A percentile compares a stretch with the other conserved stretches of the same genome.
Evolutionary conservation across 2,888 invertebrate genomes (phyloP).

Genomic region (Entomobrya multifasciata): DNA sequence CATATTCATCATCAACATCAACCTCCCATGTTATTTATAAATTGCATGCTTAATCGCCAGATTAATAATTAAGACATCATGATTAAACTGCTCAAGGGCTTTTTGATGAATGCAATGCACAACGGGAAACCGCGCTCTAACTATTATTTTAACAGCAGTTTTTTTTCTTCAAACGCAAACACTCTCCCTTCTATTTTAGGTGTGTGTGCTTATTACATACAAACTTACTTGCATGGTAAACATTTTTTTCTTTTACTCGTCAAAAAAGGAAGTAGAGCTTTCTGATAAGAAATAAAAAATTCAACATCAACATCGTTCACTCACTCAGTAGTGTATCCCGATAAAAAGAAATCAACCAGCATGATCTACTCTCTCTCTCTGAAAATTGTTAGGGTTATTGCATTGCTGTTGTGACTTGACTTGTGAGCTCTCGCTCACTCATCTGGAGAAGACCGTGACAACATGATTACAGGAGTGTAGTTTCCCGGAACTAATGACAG

Average conservation of each 20-base stretch:
- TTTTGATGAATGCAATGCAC: constrained; percentile 46
- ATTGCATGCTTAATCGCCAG: constrained; percentile 64
- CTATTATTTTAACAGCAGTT: constrained; percentile 10
- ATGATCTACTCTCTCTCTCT: constrained; percentile 17
- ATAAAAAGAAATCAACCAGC: constrained; percentile 10
- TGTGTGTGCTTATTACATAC: not conserved
- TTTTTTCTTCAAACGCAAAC: not conserved
- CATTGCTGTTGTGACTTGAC: not conserved
- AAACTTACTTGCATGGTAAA: not conserved
- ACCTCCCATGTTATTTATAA: constrained; percentile 49
- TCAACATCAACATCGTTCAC: not conserved
- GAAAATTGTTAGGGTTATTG: constrained; percentile 34
- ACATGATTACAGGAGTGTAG: constrained; percentile 74
- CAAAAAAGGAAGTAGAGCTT: constrained; percentile 46
- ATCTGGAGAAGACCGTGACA: constrained; percentile 72
- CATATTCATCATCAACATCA: constrained; percentile 31
- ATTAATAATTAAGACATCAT: constrained; percentile 72
- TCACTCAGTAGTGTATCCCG: not conserved
- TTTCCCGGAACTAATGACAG: constrained; percentile 74
- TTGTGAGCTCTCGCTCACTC: constrained; percentile 44
- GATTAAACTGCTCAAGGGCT: constrained; percentile 42
- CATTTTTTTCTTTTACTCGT: constrained; percentile 15
- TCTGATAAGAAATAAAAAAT: constrained; percentile 46
- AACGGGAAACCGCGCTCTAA: constrained; percentile 40
- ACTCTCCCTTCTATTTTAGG: constrained; percentile 28